Evolutionary conservation across 1,140 invertebrate genomes (phyloP).

Genomic region (Drosophila mojavensis): DNA sequence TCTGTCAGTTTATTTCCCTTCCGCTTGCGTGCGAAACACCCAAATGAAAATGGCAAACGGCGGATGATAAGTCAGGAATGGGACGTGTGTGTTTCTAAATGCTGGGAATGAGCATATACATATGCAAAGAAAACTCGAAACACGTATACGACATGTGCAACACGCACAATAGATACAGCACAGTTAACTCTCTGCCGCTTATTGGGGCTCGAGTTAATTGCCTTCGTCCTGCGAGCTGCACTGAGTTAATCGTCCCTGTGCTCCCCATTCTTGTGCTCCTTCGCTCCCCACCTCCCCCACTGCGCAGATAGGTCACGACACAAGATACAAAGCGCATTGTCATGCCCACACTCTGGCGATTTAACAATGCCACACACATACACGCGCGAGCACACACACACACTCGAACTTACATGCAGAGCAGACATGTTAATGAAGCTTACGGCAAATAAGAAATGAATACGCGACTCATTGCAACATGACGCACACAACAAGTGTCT

Average conservation of each 20-base stretch:
- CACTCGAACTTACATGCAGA: conserved; percentile 15
- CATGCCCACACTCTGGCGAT: conserved; percentile 9
- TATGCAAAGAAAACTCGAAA: conserved; percentile 19
- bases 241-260: conserved; percentile 55
- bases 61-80: conserved; percentile 16
- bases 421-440: conserved; percentile 73
- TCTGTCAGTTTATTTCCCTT: conserved; percentile 38
- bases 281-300: conserved; percentile 4
- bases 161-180: conserved; percentile 50
- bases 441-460: conserved; percentile 4
- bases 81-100: conserved; percentile 7
- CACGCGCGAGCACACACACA: conserved; percentile 14
- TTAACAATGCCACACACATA: conserved; percentile 22
- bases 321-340: conserved; percentile 32
- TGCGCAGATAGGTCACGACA: conserved; percentile 60
- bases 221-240: conserved; percentile 49
- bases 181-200: conserved; percentile 23
- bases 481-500: conserved; percentile 72
- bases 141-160: conserved; percentile 66
- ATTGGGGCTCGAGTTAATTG: conserved; percentile 64
- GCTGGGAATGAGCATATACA: conserved; percentile 39
- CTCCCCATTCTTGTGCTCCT: conserved; percentile 41
- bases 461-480: conserved; percentile 38
- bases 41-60: conserved; percentile 22
- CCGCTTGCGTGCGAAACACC: conserved; percentile 52